These are phyloP conservation scores for Alosa sapidissima DNA, from an alignment of 2,797 vertebrate genomes.

Conservation along the genomic window DNA sequence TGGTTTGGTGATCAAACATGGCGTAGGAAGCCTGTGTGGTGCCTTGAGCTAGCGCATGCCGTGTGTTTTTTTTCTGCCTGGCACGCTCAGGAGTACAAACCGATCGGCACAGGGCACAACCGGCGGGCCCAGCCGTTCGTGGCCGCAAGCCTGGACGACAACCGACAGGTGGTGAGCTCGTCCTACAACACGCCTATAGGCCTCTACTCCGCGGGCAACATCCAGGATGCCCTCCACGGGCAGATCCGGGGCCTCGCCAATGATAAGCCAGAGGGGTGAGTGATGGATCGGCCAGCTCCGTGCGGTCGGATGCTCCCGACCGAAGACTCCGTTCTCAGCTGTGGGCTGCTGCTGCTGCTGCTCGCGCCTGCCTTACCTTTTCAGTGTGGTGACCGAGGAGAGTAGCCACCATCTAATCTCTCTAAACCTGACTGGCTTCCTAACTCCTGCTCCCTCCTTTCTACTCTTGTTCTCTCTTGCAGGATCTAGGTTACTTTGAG, in stretches of 20 bases:
- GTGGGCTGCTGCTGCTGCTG: background rate
- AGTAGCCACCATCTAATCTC: constrained; percentile 29
- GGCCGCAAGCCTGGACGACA: constrained; percentile 86
- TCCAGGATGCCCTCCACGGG: constrained; percentile 84
- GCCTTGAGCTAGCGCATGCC: constrained; percentile 67
- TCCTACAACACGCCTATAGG: constrained; percentile 90
- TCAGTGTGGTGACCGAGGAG: background rate
- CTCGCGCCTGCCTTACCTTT: background rate
- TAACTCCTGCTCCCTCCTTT: constrained; percentile 48
- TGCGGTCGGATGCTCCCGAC: background rate
- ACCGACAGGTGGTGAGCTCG: constrained; percentile 88
- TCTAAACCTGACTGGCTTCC: constrained; percentile 18
- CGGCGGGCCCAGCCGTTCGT: constrained; percentile 87
- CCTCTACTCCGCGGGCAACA: constrained; percentile 88
- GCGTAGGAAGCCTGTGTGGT: constrained; percentile 43
- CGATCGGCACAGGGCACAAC: constrained; percentile 86
- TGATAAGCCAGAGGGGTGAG: constrained; percentile 80
- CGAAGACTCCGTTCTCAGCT: background rate
- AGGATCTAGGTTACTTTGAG: constrained; percentile 90
- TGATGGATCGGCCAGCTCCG: constrained; percentile 48
- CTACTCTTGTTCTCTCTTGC: constrained; percentile 69
- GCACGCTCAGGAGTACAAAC: constrained; percentile 83
- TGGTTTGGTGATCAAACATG: constrained; percentile 27
- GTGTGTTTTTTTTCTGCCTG: constrained; percentile 77
- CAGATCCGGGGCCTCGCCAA: constrained; percentile 83